Evolutionary conservation across 2,797 vertebrate species (phyloP).

Genomic region (Scolopax bukidnonensis): DNA sequence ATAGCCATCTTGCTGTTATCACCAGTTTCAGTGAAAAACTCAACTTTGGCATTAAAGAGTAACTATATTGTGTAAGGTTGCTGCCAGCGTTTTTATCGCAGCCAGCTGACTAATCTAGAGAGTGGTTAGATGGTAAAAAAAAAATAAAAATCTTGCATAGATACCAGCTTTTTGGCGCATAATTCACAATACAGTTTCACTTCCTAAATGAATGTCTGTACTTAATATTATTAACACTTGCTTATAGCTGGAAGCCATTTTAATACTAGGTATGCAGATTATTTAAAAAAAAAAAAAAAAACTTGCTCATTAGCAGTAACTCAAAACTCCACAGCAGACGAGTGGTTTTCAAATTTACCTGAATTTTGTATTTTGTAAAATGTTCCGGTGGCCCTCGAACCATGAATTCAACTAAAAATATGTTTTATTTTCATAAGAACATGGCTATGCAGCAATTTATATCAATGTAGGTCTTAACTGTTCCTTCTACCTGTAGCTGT

Average conservation of each 20-base stretch:
- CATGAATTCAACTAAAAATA: not conserved
- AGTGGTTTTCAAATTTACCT: not conserved
- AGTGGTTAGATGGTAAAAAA: not conserved
- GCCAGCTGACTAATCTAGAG: not conserved
- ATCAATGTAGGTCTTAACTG: not conserved
- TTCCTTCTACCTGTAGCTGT: not conserved
- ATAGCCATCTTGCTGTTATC: not conserved
- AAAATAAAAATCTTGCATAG: not conserved
- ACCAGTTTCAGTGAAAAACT: not conserved
- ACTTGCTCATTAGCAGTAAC: not conserved
- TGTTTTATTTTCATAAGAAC: not conserved
- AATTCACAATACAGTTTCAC: slow-evolving; percentile 1
- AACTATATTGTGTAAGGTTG: not conserved
- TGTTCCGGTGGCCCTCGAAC: not conserved
- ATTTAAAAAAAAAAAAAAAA: not conserved
- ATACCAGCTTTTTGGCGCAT: not conserved
- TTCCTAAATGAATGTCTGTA: slow-evolving; percentile 1
- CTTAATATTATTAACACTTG: slow-evolving; percentile 6
- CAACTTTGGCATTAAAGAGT: not conserved
- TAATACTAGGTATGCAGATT: not conserved
- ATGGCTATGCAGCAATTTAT: not conserved
- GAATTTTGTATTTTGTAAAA: not conserved
- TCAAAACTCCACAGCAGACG: not conserved
- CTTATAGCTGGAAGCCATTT: slow-evolving; percentile 1
- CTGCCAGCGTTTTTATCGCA: not conserved